phyloP scores from a whole-genome alignment of 1,140 invertebrate species.

The Onthophagus taurus region DNA sequence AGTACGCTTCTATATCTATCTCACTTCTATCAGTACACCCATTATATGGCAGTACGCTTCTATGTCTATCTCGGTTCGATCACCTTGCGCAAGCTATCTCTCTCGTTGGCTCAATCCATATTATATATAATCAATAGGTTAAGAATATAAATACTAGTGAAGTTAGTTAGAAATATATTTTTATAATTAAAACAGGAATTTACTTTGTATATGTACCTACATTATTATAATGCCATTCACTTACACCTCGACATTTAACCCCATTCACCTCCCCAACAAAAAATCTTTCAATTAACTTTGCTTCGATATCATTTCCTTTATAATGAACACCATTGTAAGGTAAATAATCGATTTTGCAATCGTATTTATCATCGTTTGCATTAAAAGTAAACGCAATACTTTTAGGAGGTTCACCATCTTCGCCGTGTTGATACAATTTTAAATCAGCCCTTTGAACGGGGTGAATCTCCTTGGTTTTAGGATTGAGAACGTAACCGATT shows the following conservation, averaged over 20 bases:
- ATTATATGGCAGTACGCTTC: no score
- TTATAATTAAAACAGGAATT: no score
- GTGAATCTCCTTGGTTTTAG: slow-evolving; percentile 45
- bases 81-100: no score
- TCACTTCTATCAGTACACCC: no score
- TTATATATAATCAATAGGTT: no score
- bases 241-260: slow-evolving; percentile 52
- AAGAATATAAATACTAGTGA: no score
- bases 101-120: no score
- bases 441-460: slow-evolving; percentile 51
- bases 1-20: no score
- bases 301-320: slow-evolving; percentile 57
- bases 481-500: slow-evolving; percentile 51
- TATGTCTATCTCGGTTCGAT: no score
- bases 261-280: slow-evolving; percentile 53
- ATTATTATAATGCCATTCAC: slow-evolving; percentile 60
- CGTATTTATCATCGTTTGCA: slow-evolving; percentile 45
- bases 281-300: slow-evolving; percentile 56
- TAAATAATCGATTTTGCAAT: slow-evolving; percentile 45
- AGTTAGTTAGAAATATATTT: no score
- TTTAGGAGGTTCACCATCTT: slow-evolving; percentile 50
- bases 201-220: slow-evolving; percentile 8
- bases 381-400: slow-evolving; percentile 53
- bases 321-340: slow-evolving; percentile 47
- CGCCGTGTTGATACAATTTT: slow-evolving; percentile 53